Evolutionary conservation across 1,140 invertebrate genomes (phyloP).

Genomic region (Coenobita brevimanus): DNA sequence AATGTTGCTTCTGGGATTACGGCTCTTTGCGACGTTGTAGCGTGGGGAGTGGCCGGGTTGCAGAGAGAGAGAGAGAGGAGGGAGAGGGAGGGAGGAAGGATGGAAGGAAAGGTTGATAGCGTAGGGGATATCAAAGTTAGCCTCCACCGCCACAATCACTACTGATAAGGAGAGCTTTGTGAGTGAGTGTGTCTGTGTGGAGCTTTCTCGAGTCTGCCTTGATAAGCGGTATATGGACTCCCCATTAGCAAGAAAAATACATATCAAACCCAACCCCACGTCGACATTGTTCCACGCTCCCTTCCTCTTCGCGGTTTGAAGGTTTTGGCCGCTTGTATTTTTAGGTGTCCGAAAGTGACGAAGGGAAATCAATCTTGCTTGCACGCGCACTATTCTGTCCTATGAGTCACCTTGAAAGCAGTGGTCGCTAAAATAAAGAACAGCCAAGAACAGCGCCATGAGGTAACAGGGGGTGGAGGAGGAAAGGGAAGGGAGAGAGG

Average conservation of each 20-base stretch:
- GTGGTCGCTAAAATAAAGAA: constrained; percentile 61
- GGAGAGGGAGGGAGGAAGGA: not conserved
- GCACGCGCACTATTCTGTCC: constrained; percentile 61
- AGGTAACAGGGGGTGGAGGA: constrained; percentile 41
- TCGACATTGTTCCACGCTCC: not conserved
- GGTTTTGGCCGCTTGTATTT: constrained; percentile 31
- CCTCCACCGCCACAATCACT: not conserved
- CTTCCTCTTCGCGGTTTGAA: not conserved
- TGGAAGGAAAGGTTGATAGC: not conserved
- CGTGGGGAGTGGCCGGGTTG: not conserved
- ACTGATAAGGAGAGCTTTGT: not conserved
- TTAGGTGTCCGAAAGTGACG: constrained; percentile 34
- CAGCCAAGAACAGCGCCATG: constrained; percentile 59
- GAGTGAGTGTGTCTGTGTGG: too few relatives aligned
- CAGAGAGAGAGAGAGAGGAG: not conserved
- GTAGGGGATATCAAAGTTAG: not conserved
- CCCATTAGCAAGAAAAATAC: not conserved
- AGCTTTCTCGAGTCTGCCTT: too few relatives aligned
- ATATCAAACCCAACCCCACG: not conserved
- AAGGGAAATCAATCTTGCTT: constrained; percentile 64
- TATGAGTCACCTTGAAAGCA: constrained; percentile 60
- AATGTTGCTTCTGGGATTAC: not conserved
- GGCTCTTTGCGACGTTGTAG: not conserved
- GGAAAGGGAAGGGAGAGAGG: not conserved
- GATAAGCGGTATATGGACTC: too few relatives aligned